These are phyloP conservation scores for Hystrix cristata DNA, from an alignment of 2,113 vertebrate genomes.

Conservation along the genomic window DNA sequence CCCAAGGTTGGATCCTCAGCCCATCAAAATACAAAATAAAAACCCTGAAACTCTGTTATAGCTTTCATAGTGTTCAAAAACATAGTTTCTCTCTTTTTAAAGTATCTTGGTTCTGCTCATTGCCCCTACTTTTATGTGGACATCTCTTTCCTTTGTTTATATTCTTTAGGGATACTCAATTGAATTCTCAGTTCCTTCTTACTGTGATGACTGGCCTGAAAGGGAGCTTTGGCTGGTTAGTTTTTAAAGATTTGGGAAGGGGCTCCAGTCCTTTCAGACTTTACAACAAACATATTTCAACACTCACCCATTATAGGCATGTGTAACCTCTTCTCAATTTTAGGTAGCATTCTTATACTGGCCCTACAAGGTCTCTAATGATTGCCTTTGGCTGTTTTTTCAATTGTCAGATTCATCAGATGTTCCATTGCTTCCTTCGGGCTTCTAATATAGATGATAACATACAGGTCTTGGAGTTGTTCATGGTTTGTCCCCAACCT, in stretches of 20 bases:
- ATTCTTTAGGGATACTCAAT: not conserved
- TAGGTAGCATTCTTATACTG: conserved; percentile 16
- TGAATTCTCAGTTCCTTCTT: not conserved
- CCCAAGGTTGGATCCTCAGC: not conserved
- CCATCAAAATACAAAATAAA: not conserved
- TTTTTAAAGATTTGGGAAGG: not conserved
- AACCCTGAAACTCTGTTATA: not conserved
- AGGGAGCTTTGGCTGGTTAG: not conserved
- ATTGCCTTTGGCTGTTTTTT: conserved; percentile 21
- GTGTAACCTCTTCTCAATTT: not conserved
- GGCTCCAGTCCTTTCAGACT: not conserved
- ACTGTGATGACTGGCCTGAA: not conserved
- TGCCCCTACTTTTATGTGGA: not conserved
- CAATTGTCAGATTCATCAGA: not conserved
- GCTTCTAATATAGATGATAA: not conserved
- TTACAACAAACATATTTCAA: not conserved
- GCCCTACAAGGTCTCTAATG: not conserved
- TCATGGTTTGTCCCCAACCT: not conserved
- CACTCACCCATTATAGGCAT: not conserved
- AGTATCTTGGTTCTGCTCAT: not conserved
- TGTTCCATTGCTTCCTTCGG: conserved; percentile 25
- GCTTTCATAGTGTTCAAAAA: not conserved
- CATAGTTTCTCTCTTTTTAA: not conserved
- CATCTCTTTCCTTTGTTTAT: not conserved
- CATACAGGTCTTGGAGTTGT: not conserved